Evolutionary conservation across 2,113 vertebrate species (phyloP), one percentile per base, ranked within the genome.

Genomic region (Opisthocomus hoazin): DNA sequence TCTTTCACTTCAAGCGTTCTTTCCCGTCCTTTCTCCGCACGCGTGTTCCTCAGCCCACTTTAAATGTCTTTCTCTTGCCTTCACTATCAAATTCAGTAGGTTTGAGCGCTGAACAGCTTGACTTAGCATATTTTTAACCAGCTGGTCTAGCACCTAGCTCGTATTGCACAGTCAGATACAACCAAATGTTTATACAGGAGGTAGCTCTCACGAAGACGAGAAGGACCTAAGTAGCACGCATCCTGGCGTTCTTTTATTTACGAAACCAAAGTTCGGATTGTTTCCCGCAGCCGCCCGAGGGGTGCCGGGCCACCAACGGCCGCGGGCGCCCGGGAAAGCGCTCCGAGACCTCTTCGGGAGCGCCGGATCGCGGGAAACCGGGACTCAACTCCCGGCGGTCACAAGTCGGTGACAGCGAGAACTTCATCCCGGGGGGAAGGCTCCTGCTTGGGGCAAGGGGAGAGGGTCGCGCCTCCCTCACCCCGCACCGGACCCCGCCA

Each of bases 111-210:
- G 98, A 98, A 98, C 98, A 98, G 98, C 98, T 98, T 98, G 98
- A 97, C 98, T 98, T 98, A 98, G 97, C 98, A 98, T 98, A 98
- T 98, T 98, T 98, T 98, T 98, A 98, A 98, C 98, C 98, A 98
- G 98, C 98, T 98, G 98, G 98, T 98, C 98, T 98, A 98, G 98
- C 98, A 98, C 98, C 98, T 98, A 98, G 98, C 97, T 97, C 96
- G 98, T 97, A 98, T 97, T 98, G 97, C 97, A 98, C 97, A 97
- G 97, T 98, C 97, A 98, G 98, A 98, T 98, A 98, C 98, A 98
- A 98, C 98, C 97, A 98, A 98, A 98, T 98, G 98, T 98, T 98
- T 98, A 98, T 98, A 98, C 98, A 98, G 98, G 98, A 98, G 98
- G 98, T 98, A 98, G 97, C 95, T 98, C 97, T 97, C 98, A 97